Evolutionary conservation across 2,797 vertebrate species (phyloP).

Genomic region (Vespertilio murinus): DNA sequence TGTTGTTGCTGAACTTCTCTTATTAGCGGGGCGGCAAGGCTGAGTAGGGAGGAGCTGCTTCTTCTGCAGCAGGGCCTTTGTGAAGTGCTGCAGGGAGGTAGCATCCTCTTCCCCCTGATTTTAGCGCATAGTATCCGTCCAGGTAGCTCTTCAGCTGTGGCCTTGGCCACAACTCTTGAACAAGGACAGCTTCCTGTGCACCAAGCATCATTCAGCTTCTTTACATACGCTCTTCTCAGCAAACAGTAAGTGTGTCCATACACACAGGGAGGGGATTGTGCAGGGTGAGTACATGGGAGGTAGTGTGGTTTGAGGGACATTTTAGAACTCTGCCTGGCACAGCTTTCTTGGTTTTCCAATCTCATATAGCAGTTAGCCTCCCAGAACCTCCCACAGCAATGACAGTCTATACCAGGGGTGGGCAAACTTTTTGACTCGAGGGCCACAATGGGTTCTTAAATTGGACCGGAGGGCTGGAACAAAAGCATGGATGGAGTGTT

Average conservation of each 20-base stretch:
- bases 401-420: neutral
- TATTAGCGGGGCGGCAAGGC: neutral
- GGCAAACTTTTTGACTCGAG: too few species aligned
- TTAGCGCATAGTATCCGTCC: neutral
- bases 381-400: neutral
- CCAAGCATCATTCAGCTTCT: neutral
- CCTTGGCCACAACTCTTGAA: neutral
- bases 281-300: fast-evolving
- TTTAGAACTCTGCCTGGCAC: neutral
- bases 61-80: neutral
- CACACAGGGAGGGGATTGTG: neutral
- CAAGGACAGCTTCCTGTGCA: neutral
- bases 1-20: neutral
- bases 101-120: neutral
- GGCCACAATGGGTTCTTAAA: too few species aligned
- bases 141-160: neutral
- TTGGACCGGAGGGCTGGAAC: too few species aligned
- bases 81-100: neutral
- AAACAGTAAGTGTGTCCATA: neutral
- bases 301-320: neutral
- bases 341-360: neutral
- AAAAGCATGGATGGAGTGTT: too few species aligned
- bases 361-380: neutral
- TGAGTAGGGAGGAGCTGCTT: neutral
- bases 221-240: neutral